Conservation (phyloP, 1,140 invertebrate species). For the Ptiloglossa arizonensis region DNA sequence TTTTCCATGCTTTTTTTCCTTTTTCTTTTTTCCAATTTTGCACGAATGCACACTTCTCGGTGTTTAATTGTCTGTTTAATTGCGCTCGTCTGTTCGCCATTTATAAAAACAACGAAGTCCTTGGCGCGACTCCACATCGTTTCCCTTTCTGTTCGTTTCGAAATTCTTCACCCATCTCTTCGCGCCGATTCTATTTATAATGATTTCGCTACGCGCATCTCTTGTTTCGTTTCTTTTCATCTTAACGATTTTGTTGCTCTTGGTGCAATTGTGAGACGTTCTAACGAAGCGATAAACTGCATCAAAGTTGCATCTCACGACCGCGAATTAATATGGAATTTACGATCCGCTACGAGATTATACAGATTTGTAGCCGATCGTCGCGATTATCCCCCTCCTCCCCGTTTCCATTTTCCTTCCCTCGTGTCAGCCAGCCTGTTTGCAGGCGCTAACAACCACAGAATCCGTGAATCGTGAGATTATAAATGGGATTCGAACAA, state of each 20-base stretch:
- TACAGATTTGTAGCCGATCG: neutral
- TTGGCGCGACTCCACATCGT: neutral
- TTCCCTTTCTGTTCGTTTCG: neutral
- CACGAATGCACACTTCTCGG: no score
- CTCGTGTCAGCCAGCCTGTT: neutral
- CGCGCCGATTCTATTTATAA: neutral
- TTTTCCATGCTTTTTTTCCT: no score
- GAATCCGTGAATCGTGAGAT: neutral
- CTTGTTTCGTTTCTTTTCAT: neutral
- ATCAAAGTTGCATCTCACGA: neutral
- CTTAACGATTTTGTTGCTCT: neutral
- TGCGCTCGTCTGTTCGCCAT: no score
- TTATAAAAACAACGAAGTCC: neutral
- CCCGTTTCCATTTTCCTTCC: neutral
- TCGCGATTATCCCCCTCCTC: neutral
- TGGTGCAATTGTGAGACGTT: neutral
- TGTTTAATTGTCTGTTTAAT: no score
- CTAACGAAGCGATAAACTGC: neutral
- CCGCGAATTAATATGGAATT: conserved; percentile 6
- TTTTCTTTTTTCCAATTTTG: no score
- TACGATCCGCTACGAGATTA: neutral
- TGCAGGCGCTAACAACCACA: neutral
- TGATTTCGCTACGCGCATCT: neutral
- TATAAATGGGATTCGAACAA: neutral
- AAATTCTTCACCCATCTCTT: neutral